phyloP scores from a whole-genome alignment of 2,888 invertebrate genomes.

The Cataglyphis livida region DNA sequence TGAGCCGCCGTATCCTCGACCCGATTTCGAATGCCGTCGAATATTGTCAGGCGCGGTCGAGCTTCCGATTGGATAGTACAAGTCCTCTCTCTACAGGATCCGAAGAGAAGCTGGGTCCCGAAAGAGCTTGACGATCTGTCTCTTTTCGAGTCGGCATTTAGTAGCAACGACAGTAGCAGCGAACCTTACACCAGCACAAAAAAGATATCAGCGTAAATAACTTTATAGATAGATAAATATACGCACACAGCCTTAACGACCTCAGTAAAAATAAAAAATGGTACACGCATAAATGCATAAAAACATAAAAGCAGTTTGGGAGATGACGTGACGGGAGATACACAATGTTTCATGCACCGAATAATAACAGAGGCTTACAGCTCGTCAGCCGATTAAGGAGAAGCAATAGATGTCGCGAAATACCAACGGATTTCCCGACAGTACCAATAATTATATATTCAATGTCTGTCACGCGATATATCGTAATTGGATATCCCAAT shows the following conservation, averaged over 20 bases:
- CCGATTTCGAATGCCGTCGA: background rate
- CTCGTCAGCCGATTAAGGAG: constrained; percentile 26
- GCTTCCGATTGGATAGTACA: constrained; percentile 13
- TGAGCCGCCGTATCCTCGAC: constrained; percentile 24
- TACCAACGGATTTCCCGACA: constrained; percentile 17
- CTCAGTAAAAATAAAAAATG: constrained; percentile 47
- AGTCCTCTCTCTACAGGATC: background rate
- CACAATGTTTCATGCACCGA: constrained; percentile 28
- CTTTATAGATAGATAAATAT: constrained; percentile 62
- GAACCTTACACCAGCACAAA: constrained; percentile 63
- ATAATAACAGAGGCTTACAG: constrained; percentile 41
- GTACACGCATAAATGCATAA: constrained; percentile 44
- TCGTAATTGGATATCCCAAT: constrained; percentile 62
- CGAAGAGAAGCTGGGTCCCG: background rate
- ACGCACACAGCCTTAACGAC: constrained; percentile 72
- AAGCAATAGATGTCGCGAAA: constrained; percentile 49
- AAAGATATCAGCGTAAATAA: constrained; percentile 59
- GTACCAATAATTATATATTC: constrained; percentile 58
- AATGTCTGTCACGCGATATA: constrained; percentile 69
- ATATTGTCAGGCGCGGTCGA: background rate
- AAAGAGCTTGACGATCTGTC: constrained; percentile 21
- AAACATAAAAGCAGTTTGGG: background rate
- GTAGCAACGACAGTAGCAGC: constrained; percentile 63
- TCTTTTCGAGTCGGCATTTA: constrained; percentile 46
- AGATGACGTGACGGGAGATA: constrained; percentile 7